Conservation (phyloP, 2,888 invertebrate genomes). For the Adelognathus sp. region DNA sequence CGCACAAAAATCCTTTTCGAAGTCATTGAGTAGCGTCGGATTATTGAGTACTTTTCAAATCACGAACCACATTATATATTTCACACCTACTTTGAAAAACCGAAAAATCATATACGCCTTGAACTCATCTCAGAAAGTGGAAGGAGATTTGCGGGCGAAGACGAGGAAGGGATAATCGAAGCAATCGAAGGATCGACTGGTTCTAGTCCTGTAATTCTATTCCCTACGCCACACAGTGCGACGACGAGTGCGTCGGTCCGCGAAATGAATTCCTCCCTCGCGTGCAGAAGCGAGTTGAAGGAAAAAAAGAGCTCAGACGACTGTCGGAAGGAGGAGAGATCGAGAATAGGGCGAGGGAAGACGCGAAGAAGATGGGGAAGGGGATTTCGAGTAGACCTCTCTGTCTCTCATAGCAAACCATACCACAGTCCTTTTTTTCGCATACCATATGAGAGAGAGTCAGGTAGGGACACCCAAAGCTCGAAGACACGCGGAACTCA, state of each 20-base stretch:
- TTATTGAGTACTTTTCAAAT: too few relatives aligned
- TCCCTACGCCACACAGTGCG: conserved; percentile 51
- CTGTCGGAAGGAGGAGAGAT: conserved; percentile 36
- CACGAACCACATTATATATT: too few relatives aligned
- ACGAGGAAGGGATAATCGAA: conserved; percentile 78
- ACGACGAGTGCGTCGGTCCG: conserved; percentile 79
- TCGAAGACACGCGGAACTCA: conserved; percentile 17
- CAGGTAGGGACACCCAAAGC: conserved; percentile 25
- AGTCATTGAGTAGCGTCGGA: too few relatives aligned
- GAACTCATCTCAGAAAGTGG: conserved; percentile 33
- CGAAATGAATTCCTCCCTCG: conserved; percentile 79
- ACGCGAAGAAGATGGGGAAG: conserved; percentile 52
- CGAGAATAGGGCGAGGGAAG: conserved; percentile 51
- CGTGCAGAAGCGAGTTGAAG: conserved; percentile 45
- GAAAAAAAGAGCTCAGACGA: conserved; percentile 48
- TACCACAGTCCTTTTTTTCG: background rate
- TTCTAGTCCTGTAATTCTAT: conserved; percentile 42
- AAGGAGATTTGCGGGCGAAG: conserved; percentile 65
- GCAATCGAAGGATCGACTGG: conserved; percentile 72
- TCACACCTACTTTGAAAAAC: too few relatives aligned
- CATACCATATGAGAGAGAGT: background rate
- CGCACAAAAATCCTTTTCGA: too few relatives aligned
- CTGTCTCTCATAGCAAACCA: background rate
- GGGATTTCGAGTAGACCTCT: conserved; percentile 40
- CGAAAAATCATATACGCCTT: too few relatives aligned